A percentile compares a stretch with the other conserved stretches of the same genome.
Evolutionary conservation across 2,113 vertebrate genomes (phyloP).

Genomic region (Serinus canaria): DNA sequence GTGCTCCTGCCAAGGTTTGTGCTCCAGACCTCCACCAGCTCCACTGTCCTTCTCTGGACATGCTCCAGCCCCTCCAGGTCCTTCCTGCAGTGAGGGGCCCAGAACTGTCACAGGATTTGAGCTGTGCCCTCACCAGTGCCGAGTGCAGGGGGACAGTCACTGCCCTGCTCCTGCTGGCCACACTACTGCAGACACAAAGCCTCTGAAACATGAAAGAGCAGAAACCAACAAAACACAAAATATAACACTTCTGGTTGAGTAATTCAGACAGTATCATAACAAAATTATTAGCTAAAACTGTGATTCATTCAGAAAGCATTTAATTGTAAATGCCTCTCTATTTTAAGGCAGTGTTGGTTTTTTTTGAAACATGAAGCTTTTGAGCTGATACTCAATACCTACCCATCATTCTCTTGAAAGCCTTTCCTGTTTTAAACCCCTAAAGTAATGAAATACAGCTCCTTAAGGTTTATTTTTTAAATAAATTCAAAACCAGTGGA

Average conservation of each 20-base stretch:
- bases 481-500: background rate
- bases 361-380: background rate
- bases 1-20: background rate
- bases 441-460: background rate
- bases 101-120: background rate
- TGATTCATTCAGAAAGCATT: background rate
- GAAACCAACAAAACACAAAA: background rate
- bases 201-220: background rate
- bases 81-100: background rate
- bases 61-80: background rate
- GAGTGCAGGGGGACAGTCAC: fast-evolving
- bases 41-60: fast-evolving
- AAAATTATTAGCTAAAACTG: background rate
- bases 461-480: background rate
- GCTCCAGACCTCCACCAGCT: background rate
- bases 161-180: background rate
- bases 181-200: background rate
- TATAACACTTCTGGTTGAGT: background rate
- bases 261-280: background rate
- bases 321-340: background rate
- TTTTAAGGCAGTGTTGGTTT: background rate
- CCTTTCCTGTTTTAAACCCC: background rate
- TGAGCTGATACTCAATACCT: background rate
- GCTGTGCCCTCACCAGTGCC: background rate
- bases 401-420: background rate